Conservation (phyloP, 2,113 vertebrate genomes). For the Cynoglossus semilaevis region DNA sequence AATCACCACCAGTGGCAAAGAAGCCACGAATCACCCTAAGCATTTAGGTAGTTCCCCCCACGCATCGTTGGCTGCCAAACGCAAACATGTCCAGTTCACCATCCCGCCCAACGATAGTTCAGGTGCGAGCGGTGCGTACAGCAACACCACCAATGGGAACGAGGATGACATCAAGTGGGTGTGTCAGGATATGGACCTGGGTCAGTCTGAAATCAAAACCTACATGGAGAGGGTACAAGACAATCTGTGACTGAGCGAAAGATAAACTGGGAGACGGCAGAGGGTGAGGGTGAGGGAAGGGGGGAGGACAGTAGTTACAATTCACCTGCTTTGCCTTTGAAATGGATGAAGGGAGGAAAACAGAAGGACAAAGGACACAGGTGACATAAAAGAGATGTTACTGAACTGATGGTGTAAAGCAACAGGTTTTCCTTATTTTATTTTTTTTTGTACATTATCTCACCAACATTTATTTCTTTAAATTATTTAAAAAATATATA, state of each 20-base stretch:
- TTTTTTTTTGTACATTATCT: too few relatives aligned
- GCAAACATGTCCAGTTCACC: constrained; percentile 96
- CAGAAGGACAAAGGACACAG: constrained; percentile 6
- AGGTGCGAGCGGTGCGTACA: constrained; percentile 78
- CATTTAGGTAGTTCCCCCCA: constrained; percentile 82
- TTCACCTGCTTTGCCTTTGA: constrained; percentile 83
- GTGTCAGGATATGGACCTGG: constrained; percentile 93
- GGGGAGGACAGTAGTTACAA: constrained; percentile 72
- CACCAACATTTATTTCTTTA: too few relatives aligned
- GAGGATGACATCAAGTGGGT: constrained; percentile 98
- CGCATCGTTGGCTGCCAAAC: constrained; percentile 73
- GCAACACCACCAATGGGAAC: constrained; percentile 88
- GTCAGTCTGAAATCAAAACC: constrained; percentile 89
- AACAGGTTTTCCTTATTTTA: too few relatives aligned
- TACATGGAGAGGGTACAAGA: constrained; percentile 98
- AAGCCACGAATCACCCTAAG: constrained; percentile 73
- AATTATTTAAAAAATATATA: too few relatives aligned
- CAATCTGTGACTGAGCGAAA: constrained; percentile 88
- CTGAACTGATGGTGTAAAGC: too few relatives aligned
- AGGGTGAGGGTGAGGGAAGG: constrained; percentile 69
- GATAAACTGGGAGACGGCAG: constrained; percentile 64
- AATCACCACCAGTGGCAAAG: constrained; percentile 77
- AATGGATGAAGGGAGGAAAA: constrained; percentile 61
- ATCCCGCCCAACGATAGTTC: constrained; percentile 87
- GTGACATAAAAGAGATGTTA: constrained; percentile 9